These are phyloP conservation scores for Drosophila novamexicana DNA, from an alignment of 1,140 invertebrate genomes.

Conservation along the genomic window DNA sequence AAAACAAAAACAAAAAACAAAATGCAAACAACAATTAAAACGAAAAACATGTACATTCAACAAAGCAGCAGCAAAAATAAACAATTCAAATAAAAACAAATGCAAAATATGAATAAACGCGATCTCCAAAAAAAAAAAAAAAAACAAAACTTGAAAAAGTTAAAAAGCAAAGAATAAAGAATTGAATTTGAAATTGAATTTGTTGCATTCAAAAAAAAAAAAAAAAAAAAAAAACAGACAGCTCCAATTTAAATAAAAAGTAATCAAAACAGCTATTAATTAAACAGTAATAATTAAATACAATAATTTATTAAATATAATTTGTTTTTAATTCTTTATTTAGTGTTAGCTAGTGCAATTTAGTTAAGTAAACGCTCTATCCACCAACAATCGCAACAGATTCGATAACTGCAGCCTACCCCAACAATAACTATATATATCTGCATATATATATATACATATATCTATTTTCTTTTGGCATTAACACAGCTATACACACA, in stretches of 20 bases:
- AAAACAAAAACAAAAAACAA: constrained; percentile 1
- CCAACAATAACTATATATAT: constrained; percentile 16
- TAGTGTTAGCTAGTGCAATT: constrained; percentile 84
- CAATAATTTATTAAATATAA: constrained; percentile 80
- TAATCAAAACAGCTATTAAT: constrained; percentile 49
- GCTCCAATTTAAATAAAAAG: constrained; percentile 38
- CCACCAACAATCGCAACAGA: constrained; percentile 16
- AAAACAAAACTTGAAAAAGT: constrained; percentile 50
- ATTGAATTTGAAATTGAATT: constrained; percentile 33
- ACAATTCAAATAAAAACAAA: constrained; percentile 19
- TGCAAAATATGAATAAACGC: constrained; percentile 49
- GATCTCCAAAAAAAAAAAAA: constrained; percentile 66
- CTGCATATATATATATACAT: background rate
- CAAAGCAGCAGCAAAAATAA: constrained; percentile 40
- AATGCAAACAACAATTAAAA: constrained; percentile 40
- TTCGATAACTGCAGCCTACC: constrained; percentile 23
- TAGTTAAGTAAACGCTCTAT: constrained; percentile 60
- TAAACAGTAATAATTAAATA: background rate
- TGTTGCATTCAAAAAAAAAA: constrained; percentile 26
- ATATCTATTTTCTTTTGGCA: constrained; percentile 56
- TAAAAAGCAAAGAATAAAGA: constrained; percentile 44
- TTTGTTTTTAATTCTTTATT: constrained; percentile 83
- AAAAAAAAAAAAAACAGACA: background rate
- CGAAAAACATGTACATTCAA: constrained; percentile 45
- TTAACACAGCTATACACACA: constrained; percentile 54